Conservation (phyloP, 2,113 vertebrate species). For the Podarcis cretensis region DNA sequence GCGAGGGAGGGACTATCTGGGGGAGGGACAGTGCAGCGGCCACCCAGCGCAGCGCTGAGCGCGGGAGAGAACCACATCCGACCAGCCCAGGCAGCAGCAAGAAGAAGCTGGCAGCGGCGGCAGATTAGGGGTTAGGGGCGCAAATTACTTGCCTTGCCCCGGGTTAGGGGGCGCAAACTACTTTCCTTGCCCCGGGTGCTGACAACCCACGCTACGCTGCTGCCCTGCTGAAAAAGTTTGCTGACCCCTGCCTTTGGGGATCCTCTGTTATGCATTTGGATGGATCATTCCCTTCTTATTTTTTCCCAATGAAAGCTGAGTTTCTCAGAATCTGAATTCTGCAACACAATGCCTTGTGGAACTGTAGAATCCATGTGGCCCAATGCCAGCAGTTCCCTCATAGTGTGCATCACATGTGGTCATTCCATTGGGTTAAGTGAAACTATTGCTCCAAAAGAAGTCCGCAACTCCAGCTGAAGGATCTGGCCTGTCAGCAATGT, state of each 20-base stretch:
- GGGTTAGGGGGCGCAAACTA: too few species aligned
- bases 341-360: neutral
- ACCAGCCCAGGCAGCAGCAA: too few species aligned
- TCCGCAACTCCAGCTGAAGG: constrained; percentile 6
- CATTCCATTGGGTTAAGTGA: neutral
- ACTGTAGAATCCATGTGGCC: neutral
- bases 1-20: too few species aligned
- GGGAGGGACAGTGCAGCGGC: too few species aligned
- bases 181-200: too few species aligned
- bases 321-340: neutral
- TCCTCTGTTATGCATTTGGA: neutral
- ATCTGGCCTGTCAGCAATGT: constrained; percentile 41
- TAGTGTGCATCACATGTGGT: neutral
- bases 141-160: too few species aligned
- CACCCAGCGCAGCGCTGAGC: too few species aligned
- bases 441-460: neutral
- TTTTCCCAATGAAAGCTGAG: neutral
- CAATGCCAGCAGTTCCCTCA: neutral
- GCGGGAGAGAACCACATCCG: too few species aligned
- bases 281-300: neutral
- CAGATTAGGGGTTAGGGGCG: too few species aligned
- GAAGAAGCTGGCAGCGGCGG: too few species aligned
- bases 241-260: neutral
- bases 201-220: too few species aligned
- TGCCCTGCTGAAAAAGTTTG: too few species aligned